Conservation (phyloP, 2,888 invertebrate genomes). For the Acleris holmiana region DNA sequence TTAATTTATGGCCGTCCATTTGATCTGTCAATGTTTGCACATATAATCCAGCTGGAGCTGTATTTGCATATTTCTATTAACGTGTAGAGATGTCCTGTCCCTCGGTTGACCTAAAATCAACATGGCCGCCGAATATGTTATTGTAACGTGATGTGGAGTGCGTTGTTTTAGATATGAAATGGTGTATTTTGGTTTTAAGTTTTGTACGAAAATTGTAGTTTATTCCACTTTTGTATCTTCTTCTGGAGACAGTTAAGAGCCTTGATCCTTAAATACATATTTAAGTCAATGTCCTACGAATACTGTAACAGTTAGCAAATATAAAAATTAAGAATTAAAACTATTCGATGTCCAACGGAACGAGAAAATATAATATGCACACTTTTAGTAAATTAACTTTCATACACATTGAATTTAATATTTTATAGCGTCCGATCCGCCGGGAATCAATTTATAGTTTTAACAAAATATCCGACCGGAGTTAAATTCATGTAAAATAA, state of each 20-base stretch:
- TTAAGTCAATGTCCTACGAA: too few relatives aligned
- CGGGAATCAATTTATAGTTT: slow-evolving; percentile 20
- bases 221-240: not conserved
- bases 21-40: slow-evolving; percentile 63
- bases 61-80: slow-evolving; percentile 79
- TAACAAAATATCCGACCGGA: slow-evolving; percentile 2
- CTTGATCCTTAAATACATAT: too few relatives aligned
- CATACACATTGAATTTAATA: slow-evolving; percentile 7
- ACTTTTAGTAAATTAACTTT: slow-evolving; percentile 6
- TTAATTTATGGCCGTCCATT: slow-evolving; percentile 45
- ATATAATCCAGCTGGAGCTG: slow-evolving; percentile 68
- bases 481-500: slow-evolving; percentile 6
- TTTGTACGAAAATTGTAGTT: not conserved
- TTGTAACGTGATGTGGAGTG: slow-evolving; percentile 8
- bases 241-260: too few relatives aligned
- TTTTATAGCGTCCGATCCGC: slow-evolving; percentile 5
- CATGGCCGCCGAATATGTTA: slow-evolving; percentile 40
- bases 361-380: not conserved
- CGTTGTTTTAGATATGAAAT: slow-evolving; percentile 1
- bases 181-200: not conserved
- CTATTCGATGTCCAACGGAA: not conserved
- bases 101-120: slow-evolving; percentile 62
- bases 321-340: not conserved
- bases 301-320: not conserved
- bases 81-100: slow-evolving; percentile 54